Conservation (phyloP, 2,113 vertebrate species). For the Diglossa brunneiventris region DNA sequence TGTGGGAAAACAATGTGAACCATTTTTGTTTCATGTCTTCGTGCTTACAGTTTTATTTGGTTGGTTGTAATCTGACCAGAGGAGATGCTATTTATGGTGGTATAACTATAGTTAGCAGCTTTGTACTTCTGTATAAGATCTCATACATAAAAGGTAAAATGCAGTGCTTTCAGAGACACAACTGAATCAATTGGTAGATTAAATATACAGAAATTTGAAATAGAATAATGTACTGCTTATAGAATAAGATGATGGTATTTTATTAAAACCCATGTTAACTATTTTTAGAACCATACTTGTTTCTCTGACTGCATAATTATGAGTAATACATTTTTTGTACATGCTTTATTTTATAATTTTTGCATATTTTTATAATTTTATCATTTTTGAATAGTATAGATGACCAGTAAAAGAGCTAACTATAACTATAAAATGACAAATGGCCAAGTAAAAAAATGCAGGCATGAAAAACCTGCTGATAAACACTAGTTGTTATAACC, state of each 20-base stretch:
- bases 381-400: neutral
- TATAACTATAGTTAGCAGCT: neutral
- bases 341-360: neutral
- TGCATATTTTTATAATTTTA: neutral
- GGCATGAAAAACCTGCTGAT: neutral
- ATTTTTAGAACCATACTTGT: neutral
- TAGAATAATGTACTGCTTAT: neutral
- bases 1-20: neutral
- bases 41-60: neutral
- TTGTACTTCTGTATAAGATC: neutral
- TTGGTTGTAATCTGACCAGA: neutral
- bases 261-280: neutral
- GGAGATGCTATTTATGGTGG: neutral
- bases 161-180: neutral
- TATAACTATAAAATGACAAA: neutral
- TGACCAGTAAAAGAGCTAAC: neutral
- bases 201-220: neutral
- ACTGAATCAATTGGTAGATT: neutral
- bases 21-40: neutral
- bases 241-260: neutral
- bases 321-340: neutral
- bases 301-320: neutral
- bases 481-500: neutral
- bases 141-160: neutral
- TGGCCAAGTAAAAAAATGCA: neutral